Evolutionary conservation across 2,113 vertebrate species (phyloP).

Genomic region (Butorides virescens): DNA sequence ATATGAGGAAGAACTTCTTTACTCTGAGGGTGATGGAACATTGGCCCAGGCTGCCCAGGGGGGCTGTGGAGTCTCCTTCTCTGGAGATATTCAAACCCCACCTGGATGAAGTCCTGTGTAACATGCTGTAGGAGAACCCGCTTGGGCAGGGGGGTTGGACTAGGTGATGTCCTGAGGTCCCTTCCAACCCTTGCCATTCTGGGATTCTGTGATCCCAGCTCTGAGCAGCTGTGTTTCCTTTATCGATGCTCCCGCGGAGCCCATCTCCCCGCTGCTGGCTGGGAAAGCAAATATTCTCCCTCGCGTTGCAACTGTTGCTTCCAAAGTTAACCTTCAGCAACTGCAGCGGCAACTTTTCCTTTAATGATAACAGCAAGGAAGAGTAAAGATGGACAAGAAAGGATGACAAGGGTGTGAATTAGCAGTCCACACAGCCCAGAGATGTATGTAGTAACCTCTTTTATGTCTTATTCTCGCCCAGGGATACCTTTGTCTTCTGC

Average conservation of each 20-base stretch:
- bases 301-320: not conserved
- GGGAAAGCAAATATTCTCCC: not conserved
- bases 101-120: too few species aligned
- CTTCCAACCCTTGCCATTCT: too few species aligned
- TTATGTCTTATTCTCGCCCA: slow-evolving; percentile 52
- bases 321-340: not conserved
- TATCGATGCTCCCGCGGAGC: rapidly evolving
- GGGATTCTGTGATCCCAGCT: not conserved
- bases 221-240: not conserved
- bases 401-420: slow-evolving; percentile 14
- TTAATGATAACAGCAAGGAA: not conserved
- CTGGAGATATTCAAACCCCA: too few species aligned
- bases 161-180: too few species aligned
- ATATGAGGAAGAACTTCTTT: too few species aligned
- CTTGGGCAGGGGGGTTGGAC: too few species aligned
- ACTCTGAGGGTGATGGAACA: too few species aligned
- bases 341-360: not conserved
- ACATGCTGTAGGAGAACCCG: too few species aligned
- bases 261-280: not conserved
- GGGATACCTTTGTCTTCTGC: slow-evolving; percentile 48
- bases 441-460: slow-evolving; percentile 38
- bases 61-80: too few species aligned
- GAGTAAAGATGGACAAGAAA: not conserved
- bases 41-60: too few species aligned
- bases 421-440: slow-evolving; percentile 30